Percentiles rank a stretch among this genome's conserved stretches.
Conservation (phyloP, 1,140 invertebrate genomes). For the Nasonia giraulti region DNA sequence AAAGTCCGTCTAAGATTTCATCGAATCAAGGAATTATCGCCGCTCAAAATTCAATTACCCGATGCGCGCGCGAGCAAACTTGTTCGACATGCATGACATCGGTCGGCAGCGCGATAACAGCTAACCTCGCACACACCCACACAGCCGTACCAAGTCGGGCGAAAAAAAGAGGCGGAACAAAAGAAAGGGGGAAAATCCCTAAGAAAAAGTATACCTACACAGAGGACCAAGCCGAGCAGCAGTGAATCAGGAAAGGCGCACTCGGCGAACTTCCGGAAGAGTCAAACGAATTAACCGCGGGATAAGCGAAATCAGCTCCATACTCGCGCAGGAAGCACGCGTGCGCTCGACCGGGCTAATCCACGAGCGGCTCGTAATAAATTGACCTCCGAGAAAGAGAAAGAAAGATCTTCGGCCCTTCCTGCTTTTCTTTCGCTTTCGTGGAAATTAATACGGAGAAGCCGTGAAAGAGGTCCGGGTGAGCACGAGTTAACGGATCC, state of each 20-base stretch:
- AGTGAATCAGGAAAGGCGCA: not conserved
- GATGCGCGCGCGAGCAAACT: too few species aligned
- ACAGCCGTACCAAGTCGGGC: too few species aligned
- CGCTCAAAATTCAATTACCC: not conserved
- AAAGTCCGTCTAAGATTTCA: too few species aligned
- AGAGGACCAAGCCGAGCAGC: not conserved
- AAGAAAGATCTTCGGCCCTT: not conserved
- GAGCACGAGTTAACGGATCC: not conserved
- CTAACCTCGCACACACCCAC: not conserved
- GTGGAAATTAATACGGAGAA: not conserved
- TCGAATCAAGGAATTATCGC: not conserved
- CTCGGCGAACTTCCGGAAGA: not conserved
- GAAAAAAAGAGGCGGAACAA: not conserved
- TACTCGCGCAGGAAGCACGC: not conserved
- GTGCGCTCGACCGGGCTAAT: not conserved
- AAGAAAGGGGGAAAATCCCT: not conserved
- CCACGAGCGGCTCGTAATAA: not conserved
- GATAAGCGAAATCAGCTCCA: slow-evolving; percentile 15
- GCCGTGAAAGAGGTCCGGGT: not conserved
- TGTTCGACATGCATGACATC: not conserved
- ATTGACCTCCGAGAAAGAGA: slow-evolving; percentile 2
- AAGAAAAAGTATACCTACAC: not conserved
- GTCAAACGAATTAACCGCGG: not conserved
- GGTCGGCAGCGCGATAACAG: not conserved
- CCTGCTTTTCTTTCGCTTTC: not conserved